A percentile compares a stretch with the other conserved stretches of the same genome.
These are phyloP conservation scores for Hirudo medicinalis DNA, from an alignment of 1,140 invertebrate species.

Conservation along the genomic window DNA sequence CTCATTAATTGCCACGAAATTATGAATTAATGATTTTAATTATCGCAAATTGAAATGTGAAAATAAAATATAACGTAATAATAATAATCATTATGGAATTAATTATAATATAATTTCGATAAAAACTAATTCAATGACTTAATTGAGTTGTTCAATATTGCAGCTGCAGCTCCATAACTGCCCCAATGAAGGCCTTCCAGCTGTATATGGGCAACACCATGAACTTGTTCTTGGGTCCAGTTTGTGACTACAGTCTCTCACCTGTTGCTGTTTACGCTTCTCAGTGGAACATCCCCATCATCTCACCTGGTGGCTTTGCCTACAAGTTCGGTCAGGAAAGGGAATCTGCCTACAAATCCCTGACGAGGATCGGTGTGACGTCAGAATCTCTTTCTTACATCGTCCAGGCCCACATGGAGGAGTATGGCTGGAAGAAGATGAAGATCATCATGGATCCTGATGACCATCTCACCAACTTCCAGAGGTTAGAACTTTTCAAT, in stretches of 20 bases:
- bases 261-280: conserved; percentile 73
- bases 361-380: not conserved
- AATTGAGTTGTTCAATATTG: not conserved
- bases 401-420: not conserved
- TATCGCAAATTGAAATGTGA: too few relatives aligned
- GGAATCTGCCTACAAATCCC: not conserved
- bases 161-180: conserved; percentile 60
- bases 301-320: conserved; percentile 69
- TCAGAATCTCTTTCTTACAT: not conserved
- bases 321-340: conserved; percentile 51
- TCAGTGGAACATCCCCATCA: conserved; percentile 70
- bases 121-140: too few relatives aligned
- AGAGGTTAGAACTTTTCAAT: not conserved
- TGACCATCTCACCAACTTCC: not conserved
- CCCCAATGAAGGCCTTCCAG: conserved; percentile 35
- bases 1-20: too few relatives aligned
- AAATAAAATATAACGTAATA: too few relatives aligned
- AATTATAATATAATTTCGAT: too few relatives aligned
- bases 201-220: conserved; percentile 27
- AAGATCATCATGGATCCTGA: not conserved
- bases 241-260: conserved; percentile 78
- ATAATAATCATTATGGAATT: too few relatives aligned
- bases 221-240: conserved; percentile 74
- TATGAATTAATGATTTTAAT: too few relatives aligned
- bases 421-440: conserved; percentile 4